Evolutionary conservation across 1,140 invertebrate genomes (phyloP).

Genomic region (Lepidurus packardi): DNA sequence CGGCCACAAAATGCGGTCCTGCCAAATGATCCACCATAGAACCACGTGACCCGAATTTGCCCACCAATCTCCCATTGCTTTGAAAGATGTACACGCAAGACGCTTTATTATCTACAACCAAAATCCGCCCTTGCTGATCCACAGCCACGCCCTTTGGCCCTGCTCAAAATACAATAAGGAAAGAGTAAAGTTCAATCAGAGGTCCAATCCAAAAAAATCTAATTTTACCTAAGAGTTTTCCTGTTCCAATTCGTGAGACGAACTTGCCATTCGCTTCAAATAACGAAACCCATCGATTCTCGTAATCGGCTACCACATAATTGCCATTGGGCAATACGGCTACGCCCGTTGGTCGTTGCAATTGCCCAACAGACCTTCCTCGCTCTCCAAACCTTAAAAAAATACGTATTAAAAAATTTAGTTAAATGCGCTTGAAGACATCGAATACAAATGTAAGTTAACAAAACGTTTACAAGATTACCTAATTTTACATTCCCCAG

Average conservation of each 20-base stretch:
- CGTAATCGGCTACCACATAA: conserved; percentile 55
- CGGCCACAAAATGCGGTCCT: conserved; percentile 55
- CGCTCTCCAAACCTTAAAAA: conserved; percentile 47
- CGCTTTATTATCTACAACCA: conserved; percentile 57
- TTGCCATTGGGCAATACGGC: conserved; percentile 50
- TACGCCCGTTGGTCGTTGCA: conserved; percentile 55
- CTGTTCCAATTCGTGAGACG: conserved; percentile 51
- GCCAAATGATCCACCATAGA: conserved; percentile 50
- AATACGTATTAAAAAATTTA: not conserved
- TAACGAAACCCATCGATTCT: conserved; percentile 55
- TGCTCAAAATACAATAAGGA: conserved; percentile 26
- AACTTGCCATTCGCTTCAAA: conserved; percentile 54
- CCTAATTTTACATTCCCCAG: conserved; percentile 44
- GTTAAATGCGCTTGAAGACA: not conserved
- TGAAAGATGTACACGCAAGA: conserved; percentile 53
- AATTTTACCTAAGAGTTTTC: conserved; percentile 49
- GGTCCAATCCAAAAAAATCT: not conserved
- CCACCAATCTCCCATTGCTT: conserved; percentile 47
- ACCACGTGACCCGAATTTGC: conserved; percentile 45
- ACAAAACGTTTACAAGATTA: conserved; percentile 11
- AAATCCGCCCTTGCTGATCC: conserved; percentile 50
- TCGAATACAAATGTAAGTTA: not conserved
- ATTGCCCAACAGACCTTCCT: conserved; percentile 50
- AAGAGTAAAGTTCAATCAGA: not conserved
- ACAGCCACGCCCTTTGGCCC: conserved; percentile 53